These are phyloP conservation scores for Dendrolimus kikuchii DNA, from an alignment of 1,140 invertebrate genomes.

Conservation along the genomic window DNA sequence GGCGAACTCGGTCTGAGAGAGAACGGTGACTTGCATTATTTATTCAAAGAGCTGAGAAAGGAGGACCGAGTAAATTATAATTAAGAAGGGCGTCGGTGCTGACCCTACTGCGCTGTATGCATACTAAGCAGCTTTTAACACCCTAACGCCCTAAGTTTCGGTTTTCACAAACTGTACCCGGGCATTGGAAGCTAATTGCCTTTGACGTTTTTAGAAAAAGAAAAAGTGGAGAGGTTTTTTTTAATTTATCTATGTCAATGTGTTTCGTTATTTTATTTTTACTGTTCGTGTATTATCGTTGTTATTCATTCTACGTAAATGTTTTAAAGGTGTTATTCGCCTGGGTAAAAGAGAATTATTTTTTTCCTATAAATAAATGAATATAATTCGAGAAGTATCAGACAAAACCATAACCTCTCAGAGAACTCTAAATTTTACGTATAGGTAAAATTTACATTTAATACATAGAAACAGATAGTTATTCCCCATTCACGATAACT, in stretches of 20 bases:
- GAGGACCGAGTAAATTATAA: slow-evolving; percentile 9
- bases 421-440: no score
- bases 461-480: no score
- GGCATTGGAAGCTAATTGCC: neutral
- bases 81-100: slow-evolving; percentile 7
- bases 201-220: neutral
- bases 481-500: no score
- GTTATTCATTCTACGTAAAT: neutral
- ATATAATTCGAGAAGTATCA: no score
- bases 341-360: no score
- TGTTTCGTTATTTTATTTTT: neutral
- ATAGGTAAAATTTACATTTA: no score
- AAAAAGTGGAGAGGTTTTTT: slow-evolving; percentile 1
- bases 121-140: slow-evolving; percentile 5
- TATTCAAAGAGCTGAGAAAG: slow-evolving; percentile 4
- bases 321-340: no score
- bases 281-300: neutral
- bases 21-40: slow-evolving; percentile 1
- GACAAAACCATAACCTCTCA: no score
- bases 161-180: neutral
- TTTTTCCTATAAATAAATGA: no score
- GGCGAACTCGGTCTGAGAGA: no score
- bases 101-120: slow-evolving; percentile 7
- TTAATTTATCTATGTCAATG: neutral
- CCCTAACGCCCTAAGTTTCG: neutral